These are phyloP conservation scores for Sternarchorhynchus goeldii DNA, from an alignment of 2,797 vertebrate species.

Conservation along the genomic window DNA sequence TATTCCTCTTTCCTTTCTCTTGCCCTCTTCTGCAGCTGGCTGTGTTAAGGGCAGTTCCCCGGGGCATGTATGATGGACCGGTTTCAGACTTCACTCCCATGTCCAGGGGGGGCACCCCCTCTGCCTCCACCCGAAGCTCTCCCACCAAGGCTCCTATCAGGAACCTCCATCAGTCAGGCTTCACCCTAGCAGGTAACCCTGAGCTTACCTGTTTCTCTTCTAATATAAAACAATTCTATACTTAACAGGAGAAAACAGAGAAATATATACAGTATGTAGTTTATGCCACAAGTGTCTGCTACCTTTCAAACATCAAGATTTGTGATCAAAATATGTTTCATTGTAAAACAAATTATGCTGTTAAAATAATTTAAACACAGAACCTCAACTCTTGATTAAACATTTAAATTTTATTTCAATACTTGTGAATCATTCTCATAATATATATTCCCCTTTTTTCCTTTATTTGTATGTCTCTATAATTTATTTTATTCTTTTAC, in stretches of 20 bases:
- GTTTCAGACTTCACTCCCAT: slow-evolving; percentile 91
- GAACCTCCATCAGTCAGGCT: slow-evolving; percentile 96
- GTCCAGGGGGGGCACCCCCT: slow-evolving; percentile 91
- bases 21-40: slow-evolving; percentile 79
- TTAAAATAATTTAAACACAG: too few relatives aligned
- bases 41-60: slow-evolving; percentile 89
- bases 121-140: slow-evolving; percentile 87
- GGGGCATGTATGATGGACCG: slow-evolving; percentile 95
- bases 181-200: slow-evolving; percentile 90
- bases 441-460: too few relatives aligned
- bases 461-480: too few relatives aligned
- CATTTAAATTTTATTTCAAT: too few relatives aligned
- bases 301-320: too few relatives aligned
- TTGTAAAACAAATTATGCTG: too few relatives aligned
- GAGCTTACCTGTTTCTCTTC: slow-evolving; percentile 18
- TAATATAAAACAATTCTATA: slow-evolving; percentile 7
- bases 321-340: too few relatives aligned
- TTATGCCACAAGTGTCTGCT: too few relatives aligned
- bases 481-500: too few relatives aligned
- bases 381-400: too few relatives aligned
- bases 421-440: too few relatives aligned
- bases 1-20: background rate
- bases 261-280: background rate
- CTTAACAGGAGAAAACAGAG: background rate
- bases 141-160: slow-evolving; percentile 87